Evolutionary conservation across 35 echinoderm and acorn worm species (phyloP).

Genomic region (Antedon bifida): DNA sequence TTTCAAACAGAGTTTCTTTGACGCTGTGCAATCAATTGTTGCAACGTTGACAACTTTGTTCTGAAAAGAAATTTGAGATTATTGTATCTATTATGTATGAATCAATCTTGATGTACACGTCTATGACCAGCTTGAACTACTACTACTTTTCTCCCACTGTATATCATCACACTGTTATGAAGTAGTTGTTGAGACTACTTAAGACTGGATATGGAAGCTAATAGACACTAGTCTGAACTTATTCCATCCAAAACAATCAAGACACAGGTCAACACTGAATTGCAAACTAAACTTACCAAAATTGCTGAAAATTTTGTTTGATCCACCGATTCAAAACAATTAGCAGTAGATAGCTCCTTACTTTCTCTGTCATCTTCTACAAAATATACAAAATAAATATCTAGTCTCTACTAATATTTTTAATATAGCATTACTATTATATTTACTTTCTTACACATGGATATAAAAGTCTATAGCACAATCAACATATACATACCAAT

Average conservation of each 20-base stretch:
- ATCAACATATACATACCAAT: constrained; percentile 55
- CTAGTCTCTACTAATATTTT: too few relatives aligned
- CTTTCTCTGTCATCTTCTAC: neutral
- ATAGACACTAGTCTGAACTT: too few relatives aligned
- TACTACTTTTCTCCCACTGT: too few relatives aligned
- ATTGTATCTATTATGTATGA: neutral
- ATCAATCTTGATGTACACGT: neutral
- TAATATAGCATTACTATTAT: too few relatives aligned
- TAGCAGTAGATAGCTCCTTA: neutral
- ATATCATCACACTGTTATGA: too few relatives aligned
- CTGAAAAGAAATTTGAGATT: constrained; percentile 16
- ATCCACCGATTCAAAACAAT: constrained; percentile 73
- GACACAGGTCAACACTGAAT: too few relatives aligned
- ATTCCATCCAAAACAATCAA: too few relatives aligned
- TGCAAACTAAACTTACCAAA: constrained; percentile 75
- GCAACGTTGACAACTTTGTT: constrained; percentile 82
- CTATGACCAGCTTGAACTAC: neutral
- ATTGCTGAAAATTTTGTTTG: constrained; percentile 72
- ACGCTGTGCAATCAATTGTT: constrained; percentile 62
- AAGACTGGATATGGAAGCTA: too few relatives aligned
- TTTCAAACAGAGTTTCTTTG: constrained; percentile 65
- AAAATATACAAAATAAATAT: neutral
- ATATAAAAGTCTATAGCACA: too few relatives aligned
- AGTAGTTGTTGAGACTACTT: too few relatives aligned
- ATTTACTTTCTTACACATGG: too few relatives aligned